A percentile compares a stretch with the other conserved stretches of the same genome.
phyloP scores from a whole-genome alignment of 37 sponge, comb jelly and placozoan genomes.

The Cladorhizidae sp. region DNA sequence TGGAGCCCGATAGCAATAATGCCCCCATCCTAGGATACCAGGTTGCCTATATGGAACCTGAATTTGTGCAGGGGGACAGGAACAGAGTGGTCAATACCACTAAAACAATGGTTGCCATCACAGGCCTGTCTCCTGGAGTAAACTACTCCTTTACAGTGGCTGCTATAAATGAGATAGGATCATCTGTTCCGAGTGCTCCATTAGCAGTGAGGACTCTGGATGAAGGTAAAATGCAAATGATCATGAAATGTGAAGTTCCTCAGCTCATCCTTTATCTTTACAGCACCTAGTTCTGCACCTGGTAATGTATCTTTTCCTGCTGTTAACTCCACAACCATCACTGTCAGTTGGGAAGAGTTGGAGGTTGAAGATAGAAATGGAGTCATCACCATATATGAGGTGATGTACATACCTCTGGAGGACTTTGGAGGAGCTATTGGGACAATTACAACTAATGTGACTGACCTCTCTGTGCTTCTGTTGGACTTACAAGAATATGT shows the following conservation, averaged over 20 bases:
- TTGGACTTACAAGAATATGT: slow-evolving; percentile 35
- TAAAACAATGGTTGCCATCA: slow-evolving; percentile 20
- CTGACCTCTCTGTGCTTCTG: not conserved
- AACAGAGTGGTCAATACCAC: not conserved
- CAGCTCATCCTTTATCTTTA: no score
- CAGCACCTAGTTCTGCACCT: slow-evolving; percentile 33
- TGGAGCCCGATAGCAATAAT: slow-evolving; percentile 65
- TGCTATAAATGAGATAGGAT: slow-evolving; percentile 59
- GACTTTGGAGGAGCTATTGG: slow-evolving; percentile 14
- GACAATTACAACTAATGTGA: not conserved
- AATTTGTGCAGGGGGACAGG: slow-evolving; percentile 15
- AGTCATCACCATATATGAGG: slow-evolving; percentile 53
- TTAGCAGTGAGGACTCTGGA: slow-evolving; percentile 31
- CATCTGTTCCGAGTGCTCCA: slow-evolving; percentile 38
- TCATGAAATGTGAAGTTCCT: not conserved
- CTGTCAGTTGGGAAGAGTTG: slow-evolving; percentile 23
- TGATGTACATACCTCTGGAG: slow-evolving; percentile 37
- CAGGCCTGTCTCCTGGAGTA: slow-evolving; percentile 48
- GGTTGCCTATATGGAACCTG: slow-evolving; percentile 29
- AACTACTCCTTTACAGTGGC: slow-evolving; percentile 51
- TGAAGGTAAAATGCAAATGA: slow-evolving; percentile 30
- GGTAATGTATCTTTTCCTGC: not conserved
- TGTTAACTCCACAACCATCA: slow-evolving; percentile 23
- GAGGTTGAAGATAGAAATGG: slow-evolving; percentile 34
- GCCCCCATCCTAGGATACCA: slow-evolving; percentile 51